Evolutionary conservation across 2,113 vertebrate genomes (phyloP).

Genomic region (Megatriorchis doriae): DNA sequence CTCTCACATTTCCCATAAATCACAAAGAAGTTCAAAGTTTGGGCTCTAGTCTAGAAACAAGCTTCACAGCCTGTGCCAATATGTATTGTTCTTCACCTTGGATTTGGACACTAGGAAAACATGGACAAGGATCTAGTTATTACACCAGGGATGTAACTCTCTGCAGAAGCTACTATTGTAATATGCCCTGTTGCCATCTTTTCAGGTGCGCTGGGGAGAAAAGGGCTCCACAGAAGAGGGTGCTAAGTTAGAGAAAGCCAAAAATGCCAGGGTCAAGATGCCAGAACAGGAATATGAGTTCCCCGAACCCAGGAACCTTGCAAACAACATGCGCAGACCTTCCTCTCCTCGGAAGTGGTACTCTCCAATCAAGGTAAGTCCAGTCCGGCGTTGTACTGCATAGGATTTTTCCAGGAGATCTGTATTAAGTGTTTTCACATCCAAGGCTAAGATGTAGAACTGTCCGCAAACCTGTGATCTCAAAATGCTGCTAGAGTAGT

Average conservation of each 20-base stretch:
- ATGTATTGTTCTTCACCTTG: neutral
- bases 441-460: neutral
- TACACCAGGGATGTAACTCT: neutral
- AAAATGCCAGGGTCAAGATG: constrained; percentile 96
- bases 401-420: neutral
- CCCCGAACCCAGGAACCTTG: constrained; percentile 80
- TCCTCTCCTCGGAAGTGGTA: constrained; percentile 88
- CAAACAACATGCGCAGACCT: constrained; percentile 79
- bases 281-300: constrained; percentile 89
- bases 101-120: neutral
- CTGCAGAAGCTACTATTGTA: neutral
- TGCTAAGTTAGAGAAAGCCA: constrained; percentile 95
- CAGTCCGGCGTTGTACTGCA: neutral
- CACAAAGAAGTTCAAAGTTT: neutral
- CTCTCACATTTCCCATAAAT: neutral
- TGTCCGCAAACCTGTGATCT: neutral
- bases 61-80: neutral
- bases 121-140: neutral
- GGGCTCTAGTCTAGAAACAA: neutral
- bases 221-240: constrained; percentile 97
- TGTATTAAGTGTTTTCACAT: neutral
- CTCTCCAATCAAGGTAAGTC: constrained; percentile 91
- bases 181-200: neutral
- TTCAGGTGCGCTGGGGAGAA: constrained; percentile 96
- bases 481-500: neutral